Percentiles rank a stretch among this genome's conserved stretches.
Conservation (phyloP, 2,888 invertebrate species). For the Gnatocerus cornutus region DNA sequence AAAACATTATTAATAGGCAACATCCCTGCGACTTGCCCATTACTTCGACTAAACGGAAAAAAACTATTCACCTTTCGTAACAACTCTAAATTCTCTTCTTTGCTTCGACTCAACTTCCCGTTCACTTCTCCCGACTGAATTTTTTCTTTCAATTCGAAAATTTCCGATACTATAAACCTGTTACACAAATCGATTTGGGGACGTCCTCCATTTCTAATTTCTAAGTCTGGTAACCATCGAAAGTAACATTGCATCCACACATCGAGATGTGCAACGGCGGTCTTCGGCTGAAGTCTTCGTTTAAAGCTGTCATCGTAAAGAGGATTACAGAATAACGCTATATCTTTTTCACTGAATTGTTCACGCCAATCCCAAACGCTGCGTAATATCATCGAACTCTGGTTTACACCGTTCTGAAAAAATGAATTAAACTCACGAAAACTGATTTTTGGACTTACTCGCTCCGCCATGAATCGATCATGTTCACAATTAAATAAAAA, state of each 20-base stretch:
- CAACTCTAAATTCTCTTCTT: slow-evolving; percentile 66
- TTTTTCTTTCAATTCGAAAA: slow-evolving; percentile 69
- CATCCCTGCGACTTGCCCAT: slow-evolving; percentile 68
- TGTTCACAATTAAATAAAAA: slow-evolving; percentile 92
- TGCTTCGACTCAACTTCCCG: slow-evolving; percentile 60
- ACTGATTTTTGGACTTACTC: slow-evolving; percentile 72
- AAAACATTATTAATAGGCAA: slow-evolving; percentile 75
- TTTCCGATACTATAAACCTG: slow-evolving; percentile 71
- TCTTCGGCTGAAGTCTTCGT: slow-evolving; percentile 72
- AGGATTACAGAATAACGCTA: slow-evolving; percentile 89
- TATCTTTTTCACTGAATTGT: slow-evolving; percentile 88
- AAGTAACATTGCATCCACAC: slow-evolving; percentile 94
- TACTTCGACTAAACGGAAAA: slow-evolving; percentile 71
- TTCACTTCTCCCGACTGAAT: slow-evolving; percentile 57
- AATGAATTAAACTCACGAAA: background rate
- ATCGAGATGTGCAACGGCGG: slow-evolving; percentile 75
- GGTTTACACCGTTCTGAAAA: slow-evolving; percentile 56
- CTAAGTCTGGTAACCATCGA: slow-evolving; percentile 89
- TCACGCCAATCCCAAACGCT: slow-evolving; percentile 94
- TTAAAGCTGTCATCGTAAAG: slow-evolving; percentile 74
- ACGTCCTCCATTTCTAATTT: slow-evolving; percentile 81
- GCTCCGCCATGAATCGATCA: slow-evolving; percentile 81
- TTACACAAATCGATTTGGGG: slow-evolving; percentile 76
- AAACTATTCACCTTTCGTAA: slow-evolving; percentile 70
- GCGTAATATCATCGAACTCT: slow-evolving; percentile 75